Evolutionary conservation across 2,113 vertebrate genomes (phyloP), one percentile per base, ranked within the genome.

Genomic region (Calyptomena viridis): DNA sequence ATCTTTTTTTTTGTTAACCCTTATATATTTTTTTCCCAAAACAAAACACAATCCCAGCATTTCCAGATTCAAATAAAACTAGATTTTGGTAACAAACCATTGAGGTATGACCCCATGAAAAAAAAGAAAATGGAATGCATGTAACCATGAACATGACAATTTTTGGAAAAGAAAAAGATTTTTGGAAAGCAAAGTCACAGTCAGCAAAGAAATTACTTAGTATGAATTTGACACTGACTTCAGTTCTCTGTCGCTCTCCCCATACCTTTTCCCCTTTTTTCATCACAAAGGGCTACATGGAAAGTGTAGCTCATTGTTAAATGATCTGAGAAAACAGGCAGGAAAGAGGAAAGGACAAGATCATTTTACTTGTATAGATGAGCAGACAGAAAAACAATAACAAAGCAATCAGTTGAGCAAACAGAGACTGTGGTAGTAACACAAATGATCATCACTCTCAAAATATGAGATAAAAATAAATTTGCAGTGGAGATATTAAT

Each of bases 301-400:
- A 46, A 84, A 86, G 6, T 2, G 23, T 71, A 75, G 46, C 73
- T 84, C 68, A 85, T 75, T 82, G 78, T 89, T 96, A 97, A 97
- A 96, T 96, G 95, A 93, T 77, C 88, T 96, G 87, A 96, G 89
- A 84, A 93, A 95, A 91, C 33, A 88, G 53, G 33, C 75, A 87
- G 56, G 85, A 88, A 92, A 86, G 33, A 71, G 68, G 39, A 89
- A 93, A 90, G 23, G 31, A 64, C 77, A 96, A 80, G 80, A 69
- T 91, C 49, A 95, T 96, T 97, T 95, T 35, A 64, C 31, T 84
- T 49, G 50, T 86, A 59, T 56, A 89, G 73, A 86, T 81, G 84
- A 96, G 72, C 56, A 84, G 85, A 87, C 64, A 91, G 44, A 55
- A 91, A 92, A 94, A 74, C 72, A 96, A 81, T 63, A 94, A 47